Conservation (phyloP, 2,888 invertebrate species). For the Autographa gamma region DNA sequence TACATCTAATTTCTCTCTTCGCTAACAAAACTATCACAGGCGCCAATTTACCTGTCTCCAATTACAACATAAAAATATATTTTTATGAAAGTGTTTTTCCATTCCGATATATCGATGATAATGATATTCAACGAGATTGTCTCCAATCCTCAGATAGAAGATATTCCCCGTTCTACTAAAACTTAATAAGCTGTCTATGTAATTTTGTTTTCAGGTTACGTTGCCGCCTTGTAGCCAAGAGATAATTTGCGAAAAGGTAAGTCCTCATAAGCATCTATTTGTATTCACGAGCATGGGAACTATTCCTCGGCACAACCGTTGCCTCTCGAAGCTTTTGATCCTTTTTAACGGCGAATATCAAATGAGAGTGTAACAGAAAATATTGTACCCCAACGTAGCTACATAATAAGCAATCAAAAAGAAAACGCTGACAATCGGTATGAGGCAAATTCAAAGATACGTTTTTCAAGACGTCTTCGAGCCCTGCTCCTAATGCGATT, state of each 20-base stretch:
- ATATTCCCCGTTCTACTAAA: conserved; percentile 57
- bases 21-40: background rate
- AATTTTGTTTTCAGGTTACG: conserved; percentile 83
- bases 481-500: conserved; percentile 58
- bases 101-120: conserved; percentile 53
- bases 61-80: conserved; percentile 54
- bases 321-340: conserved; percentile 60
- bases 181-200: conserved; percentile 73
- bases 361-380: conserved; percentile 53
- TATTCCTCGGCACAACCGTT: conserved; percentile 48
- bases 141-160: conserved; percentile 60
- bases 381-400: conserved; percentile 35
- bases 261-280: conserved; percentile 77
- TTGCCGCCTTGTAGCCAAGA: conserved; percentile 76
- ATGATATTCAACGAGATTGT: conserved; percentile 60
- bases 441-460: conserved; percentile 56
- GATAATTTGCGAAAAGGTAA: conserved; percentile 86
- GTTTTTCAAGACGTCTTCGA: conserved; percentile 51
- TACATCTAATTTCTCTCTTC: background rate
- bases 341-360: conserved; percentile 59
- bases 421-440: conserved; percentile 59
- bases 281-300: conserved; percentile 76
- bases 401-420: conserved; percentile 54
- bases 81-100: conserved; percentile 36
- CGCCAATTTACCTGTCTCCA: conserved; percentile 37